Conservation (phyloP, 2,797 vertebrate species). For the Siniperca obscura region DNA sequence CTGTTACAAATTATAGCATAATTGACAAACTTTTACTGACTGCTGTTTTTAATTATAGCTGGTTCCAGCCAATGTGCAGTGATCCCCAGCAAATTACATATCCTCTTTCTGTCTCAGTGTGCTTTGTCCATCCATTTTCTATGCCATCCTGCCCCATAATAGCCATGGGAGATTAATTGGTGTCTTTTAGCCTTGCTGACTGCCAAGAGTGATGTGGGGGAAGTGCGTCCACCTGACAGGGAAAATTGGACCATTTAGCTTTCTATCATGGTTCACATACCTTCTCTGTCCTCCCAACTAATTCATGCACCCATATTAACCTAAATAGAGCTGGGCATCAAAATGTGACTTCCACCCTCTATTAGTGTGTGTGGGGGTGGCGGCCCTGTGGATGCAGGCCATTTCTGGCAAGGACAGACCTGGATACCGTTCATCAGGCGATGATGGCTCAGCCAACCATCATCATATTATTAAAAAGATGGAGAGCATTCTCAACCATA, state of each 20-base stretch:
- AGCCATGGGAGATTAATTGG: slow-evolving; percentile 71
- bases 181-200: slow-evolving; percentile 66
- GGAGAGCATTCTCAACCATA: slow-evolving; percentile 16
- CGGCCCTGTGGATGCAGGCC: slow-evolving; percentile 1
- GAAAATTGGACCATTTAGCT: slow-evolving; percentile 68
- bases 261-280: slow-evolving; percentile 55
- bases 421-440: slow-evolving; percentile 9
- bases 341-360: slow-evolving; percentile 21
- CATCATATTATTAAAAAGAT: slow-evolving; percentile 35
- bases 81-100: slow-evolving; percentile 64
- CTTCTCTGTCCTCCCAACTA: slow-evolving; percentile 44
- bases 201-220: slow-evolving; percentile 61
- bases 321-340: slow-evolving; percentile 25
- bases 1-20: slow-evolving; percentile 60
- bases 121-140: slow-evolving; percentile 61
- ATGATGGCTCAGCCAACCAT: slow-evolving; percentile 20
- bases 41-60: slow-evolving; percentile 64
- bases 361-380: slow-evolving; percentile 25
- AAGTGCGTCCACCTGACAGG: slow-evolving; percentile 54
- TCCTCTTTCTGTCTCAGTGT: slow-evolving; percentile 52
- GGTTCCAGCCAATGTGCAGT: slow-evolving; percentile 51
- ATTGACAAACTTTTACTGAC: slow-evolving; percentile 70
- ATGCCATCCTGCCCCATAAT: slow-evolving; percentile 53
- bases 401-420: slow-evolving; percentile 28
- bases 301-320: slow-evolving; percentile 54